These are phyloP conservation scores for Blastobasis lacticolella DNA, from an alignment of 2,888 invertebrate species.

Conservation along the genomic window DNA sequence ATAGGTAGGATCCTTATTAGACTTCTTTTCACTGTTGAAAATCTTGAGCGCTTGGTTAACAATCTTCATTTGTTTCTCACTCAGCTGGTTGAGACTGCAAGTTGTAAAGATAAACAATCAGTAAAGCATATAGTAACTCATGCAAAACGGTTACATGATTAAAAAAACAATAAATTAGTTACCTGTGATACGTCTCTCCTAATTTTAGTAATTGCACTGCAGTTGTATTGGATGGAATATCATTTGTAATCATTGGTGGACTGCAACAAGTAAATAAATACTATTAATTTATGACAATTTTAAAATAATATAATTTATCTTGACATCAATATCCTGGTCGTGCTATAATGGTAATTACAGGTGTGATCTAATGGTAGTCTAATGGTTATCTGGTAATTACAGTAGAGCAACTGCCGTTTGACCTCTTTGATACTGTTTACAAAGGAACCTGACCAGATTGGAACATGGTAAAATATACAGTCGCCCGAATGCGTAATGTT, in stretches of 20 bases:
- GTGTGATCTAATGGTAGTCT: too few species aligned
- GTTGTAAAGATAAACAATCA: background rate
- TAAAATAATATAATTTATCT: background rate
- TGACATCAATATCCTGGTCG: too few species aligned
- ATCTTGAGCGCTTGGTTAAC: slow-evolving; percentile 59
- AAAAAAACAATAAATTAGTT: slow-evolving; percentile 4
- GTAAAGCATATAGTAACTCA: too few species aligned
- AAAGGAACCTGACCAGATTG: too few species aligned
- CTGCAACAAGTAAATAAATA: slow-evolving; percentile 21
- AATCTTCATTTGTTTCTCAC: slow-evolving; percentile 56
- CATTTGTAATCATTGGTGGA: slow-evolving; percentile 10
- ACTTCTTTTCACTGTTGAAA: slow-evolving; percentile 49
- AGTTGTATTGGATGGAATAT: slow-evolving; percentile 38
- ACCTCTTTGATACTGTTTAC: too few species aligned
- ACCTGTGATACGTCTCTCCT: slow-evolving; percentile 67
- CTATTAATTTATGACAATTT: slow-evolving; percentile 5
- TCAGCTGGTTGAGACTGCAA: slow-evolving; percentile 55
- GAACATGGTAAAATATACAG: too few species aligned
- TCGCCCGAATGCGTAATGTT: too few species aligned
- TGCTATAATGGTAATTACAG: too few species aligned
- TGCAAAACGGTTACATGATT: background rate
- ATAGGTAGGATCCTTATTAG: slow-evolving; percentile 46
- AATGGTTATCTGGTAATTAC: too few species aligned
- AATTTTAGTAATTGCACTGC: slow-evolving; percentile 60
- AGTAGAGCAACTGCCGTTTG: too few species aligned